Evolutionary conservation across 2,888 invertebrate genomes (phyloP).

Genomic region (Leptopterna dolabrata): DNA sequence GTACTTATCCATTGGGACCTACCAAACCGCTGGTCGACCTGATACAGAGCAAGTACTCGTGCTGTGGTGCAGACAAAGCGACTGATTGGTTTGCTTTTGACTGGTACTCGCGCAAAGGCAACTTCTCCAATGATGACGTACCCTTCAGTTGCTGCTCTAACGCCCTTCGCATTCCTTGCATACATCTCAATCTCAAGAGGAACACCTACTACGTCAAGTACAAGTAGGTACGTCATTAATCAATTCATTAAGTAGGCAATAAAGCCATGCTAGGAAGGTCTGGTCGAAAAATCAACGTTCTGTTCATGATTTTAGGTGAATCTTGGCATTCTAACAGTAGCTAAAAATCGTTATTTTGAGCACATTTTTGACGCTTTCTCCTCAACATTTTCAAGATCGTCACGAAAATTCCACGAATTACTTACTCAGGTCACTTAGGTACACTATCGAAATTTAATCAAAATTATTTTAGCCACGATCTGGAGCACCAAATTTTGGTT

Average conservation of each 20-base stretch:
- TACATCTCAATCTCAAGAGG: slow-evolving; percentile 1
- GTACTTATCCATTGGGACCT: slow-evolving; percentile 13
- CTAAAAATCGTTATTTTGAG: too few relatives aligned
- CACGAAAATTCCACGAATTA: too few relatives aligned
- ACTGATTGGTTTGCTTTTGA: background rate
- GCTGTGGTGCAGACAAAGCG: background rate
- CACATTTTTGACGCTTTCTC: too few relatives aligned
- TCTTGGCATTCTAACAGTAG: too few relatives aligned
- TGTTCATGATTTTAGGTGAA: too few relatives aligned
- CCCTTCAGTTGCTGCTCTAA: slow-evolving; percentile 31
- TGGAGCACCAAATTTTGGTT: too few relatives aligned
- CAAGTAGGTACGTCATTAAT: background rate
- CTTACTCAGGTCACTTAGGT: too few relatives aligned
- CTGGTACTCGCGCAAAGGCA: background rate
- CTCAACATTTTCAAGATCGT: too few relatives aligned
- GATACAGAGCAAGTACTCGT: slow-evolving; percentile 23
- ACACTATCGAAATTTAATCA: too few relatives aligned
- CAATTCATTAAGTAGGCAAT: background rate
- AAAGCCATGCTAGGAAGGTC: background rate
- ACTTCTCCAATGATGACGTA: background rate
- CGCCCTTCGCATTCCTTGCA: slow-evolving; percentile 24
- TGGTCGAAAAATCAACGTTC: too few relatives aligned
- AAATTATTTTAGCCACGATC: too few relatives aligned
- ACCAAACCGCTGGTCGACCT: slow-evolving; percentile 4
- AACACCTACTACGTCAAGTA: background rate